phyloP scores from a whole-genome alignment of 2,888 invertebrate species.

The Calameuta filiformis region DNA sequence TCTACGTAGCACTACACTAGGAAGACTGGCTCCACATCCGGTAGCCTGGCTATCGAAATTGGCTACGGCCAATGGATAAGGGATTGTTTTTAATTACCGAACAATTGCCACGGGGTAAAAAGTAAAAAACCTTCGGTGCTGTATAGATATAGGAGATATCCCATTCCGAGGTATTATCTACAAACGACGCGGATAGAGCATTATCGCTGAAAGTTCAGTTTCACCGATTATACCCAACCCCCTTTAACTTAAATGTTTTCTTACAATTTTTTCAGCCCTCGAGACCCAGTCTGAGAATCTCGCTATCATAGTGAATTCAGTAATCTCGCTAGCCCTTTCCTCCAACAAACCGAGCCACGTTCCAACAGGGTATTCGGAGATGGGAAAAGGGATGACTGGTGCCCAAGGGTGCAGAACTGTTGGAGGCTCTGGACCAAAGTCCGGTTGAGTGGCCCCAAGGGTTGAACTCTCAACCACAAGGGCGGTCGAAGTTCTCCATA shows the following conservation, averaged over 20 bases:
- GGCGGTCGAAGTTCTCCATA: background rate
- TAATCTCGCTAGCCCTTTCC: background rate
- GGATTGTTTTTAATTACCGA: constrained; percentile 48
- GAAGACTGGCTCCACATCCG: background rate
- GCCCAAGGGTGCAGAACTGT: background rate
- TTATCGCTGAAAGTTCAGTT: background rate
- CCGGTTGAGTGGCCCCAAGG: background rate
- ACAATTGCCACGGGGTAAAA: constrained; percentile 24
- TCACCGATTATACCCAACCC: background rate
- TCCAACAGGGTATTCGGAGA: background rate
- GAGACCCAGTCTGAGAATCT: background rate
- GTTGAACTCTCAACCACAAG: background rate
- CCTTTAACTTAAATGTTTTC: background rate
- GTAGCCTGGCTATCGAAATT: background rate
- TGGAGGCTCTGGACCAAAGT: background rate
- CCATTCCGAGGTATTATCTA: background rate
- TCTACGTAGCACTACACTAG: background rate
- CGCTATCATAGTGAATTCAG: background rate
- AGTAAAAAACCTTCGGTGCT: background rate
- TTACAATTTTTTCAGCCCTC: too few species aligned
- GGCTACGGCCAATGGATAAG: constrained; percentile 31
- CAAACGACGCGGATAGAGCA: background rate
- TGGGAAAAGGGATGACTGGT: background rate
- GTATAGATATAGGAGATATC: background rate
- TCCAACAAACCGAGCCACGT: background rate